Percentiles rank a stretch among this genome's conserved stretches.
Conservation (phyloP, 2,888 invertebrate genomes). For the Andrena bicolor region DNA sequence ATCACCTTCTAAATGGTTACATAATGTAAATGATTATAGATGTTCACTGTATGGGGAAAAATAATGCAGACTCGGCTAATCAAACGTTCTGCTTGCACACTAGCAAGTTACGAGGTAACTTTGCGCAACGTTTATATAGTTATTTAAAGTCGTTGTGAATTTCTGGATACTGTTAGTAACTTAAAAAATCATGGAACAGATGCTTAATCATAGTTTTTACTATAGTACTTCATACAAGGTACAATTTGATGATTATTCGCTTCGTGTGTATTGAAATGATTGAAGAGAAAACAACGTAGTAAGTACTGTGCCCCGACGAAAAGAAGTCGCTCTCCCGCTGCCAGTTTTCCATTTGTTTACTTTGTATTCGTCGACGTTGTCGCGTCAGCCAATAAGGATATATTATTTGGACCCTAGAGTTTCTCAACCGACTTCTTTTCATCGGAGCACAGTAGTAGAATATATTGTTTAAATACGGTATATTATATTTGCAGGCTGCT, state of each 20-base stretch:
- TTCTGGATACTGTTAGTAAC: background rate
- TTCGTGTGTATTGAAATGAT: background rate
- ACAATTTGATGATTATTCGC: background rate
- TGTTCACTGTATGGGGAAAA: slow-evolving; percentile 68
- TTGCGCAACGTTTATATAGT: background rate
- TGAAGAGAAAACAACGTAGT: background rate
- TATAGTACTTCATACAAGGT: slow-evolving; percentile 21
- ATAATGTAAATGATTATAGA: slow-evolving; percentile 53
- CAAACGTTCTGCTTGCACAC: slow-evolving; percentile 31
- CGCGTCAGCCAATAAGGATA: no score
- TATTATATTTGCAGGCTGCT: slow-evolving; percentile 87
- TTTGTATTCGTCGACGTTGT: no score
- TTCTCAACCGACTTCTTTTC: no score
- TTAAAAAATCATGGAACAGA: slow-evolving; percentile 16
- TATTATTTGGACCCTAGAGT: no score
- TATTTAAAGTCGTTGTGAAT: background rate
- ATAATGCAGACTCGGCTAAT: slow-evolving; percentile 66
- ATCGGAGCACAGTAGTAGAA: background rate
- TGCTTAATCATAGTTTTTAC: background rate
- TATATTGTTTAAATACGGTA: slow-evolving; percentile 3
- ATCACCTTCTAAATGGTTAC: background rate
- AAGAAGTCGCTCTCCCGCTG: no score
- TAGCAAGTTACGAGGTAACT: slow-evolving; percentile 74
- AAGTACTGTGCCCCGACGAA: background rate
- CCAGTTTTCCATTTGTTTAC: no score